Evolutionary conservation across 1,140 invertebrate species (phyloP).

Genomic region (Dendrolimus kikuchii): DNA sequence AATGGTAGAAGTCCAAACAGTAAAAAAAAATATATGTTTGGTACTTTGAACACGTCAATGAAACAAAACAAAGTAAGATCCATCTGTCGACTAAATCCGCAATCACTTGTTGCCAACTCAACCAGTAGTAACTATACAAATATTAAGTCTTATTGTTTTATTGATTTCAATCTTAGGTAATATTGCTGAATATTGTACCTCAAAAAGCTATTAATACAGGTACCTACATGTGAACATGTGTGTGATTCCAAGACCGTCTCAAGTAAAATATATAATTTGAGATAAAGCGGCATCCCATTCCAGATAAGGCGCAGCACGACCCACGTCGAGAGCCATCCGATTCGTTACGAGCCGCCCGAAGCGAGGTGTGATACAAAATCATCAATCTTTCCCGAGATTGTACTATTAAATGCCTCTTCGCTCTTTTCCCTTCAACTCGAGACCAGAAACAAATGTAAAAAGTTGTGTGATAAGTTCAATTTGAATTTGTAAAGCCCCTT

Average conservation of each 20-base stretch:
- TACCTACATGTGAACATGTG: conserved; percentile 5
- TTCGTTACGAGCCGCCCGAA: conserved; percentile 68
- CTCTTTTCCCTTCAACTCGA: conserved; percentile 65
- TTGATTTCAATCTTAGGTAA: too few species aligned
- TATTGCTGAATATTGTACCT: too few species aligned
- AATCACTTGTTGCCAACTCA: too few species aligned
- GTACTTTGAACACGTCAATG: too few species aligned
- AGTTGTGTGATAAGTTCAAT: conserved; percentile 73
- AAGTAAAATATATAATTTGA: conserved; percentile 71
- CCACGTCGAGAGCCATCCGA: conserved; percentile 65
- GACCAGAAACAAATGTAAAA: conserved; percentile 73
- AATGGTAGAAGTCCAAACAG: too few species aligned
- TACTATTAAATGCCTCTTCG: conserved; percentile 71
- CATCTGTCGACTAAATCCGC: too few species aligned
- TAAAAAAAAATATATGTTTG: too few species aligned
- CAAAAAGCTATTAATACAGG: not conserved
- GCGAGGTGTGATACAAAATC: conserved; percentile 72
- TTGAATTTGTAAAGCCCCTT: conserved; percentile 73
- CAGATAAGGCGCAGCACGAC: conserved; percentile 67
- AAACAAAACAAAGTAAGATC: too few species aligned
- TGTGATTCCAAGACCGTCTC: conserved; percentile 48
- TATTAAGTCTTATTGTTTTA: too few species aligned
- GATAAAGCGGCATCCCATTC: conserved; percentile 66
- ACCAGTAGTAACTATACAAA: too few species aligned
- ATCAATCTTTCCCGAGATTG: conserved; percentile 71